Conservation (phyloP, 2,888 invertebrate species). For the Netelia fuscicornis region DNA sequence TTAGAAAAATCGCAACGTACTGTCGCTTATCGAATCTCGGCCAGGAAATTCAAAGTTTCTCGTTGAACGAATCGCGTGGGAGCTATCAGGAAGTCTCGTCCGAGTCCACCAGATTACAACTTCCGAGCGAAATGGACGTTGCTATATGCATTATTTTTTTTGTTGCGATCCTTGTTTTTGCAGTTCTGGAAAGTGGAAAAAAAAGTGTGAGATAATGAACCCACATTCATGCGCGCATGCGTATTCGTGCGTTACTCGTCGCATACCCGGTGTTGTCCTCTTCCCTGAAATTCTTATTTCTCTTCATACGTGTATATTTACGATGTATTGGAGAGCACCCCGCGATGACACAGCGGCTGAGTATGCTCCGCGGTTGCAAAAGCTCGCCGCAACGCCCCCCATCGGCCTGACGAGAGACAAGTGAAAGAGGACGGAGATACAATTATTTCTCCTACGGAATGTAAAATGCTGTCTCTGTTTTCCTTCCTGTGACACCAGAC, state of each 20-base stretch:
- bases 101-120: conserved; percentile 5
- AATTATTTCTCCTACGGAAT: conserved; percentile 68
- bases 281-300: conserved; percentile 59
- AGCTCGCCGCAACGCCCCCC: conserved; percentile 15
- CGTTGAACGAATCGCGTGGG: conserved; percentile 13
- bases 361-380: conserved; percentile 74
- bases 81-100: background rate
- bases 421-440: conserved; percentile 20
- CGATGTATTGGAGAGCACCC: conserved; percentile 74
- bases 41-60: conserved; percentile 40
- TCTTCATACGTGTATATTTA: conserved; percentile 76
- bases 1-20: background rate
- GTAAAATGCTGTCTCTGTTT: background rate
- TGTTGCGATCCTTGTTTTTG: background rate
- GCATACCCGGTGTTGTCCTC: conserved; percentile 65
- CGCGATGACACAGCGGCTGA: conserved; percentile 80
- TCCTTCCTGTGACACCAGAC: background rate
- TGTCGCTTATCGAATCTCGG: conserved; percentile 7
- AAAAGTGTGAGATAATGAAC: background rate
- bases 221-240: background rate
- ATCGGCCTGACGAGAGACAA: background rate
- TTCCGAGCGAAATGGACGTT: conserved; percentile 3
- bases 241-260: conserved; percentile 17
- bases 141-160: background rate
- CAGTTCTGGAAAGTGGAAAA: background rate